Percentiles rank a stretch among this genome's conserved stretches.
These are phyloP conservation scores for Acipenser oxyrinchus DNA, from an alignment of 2,797 vertebrate species.

Conservation along the genomic window DNA sequence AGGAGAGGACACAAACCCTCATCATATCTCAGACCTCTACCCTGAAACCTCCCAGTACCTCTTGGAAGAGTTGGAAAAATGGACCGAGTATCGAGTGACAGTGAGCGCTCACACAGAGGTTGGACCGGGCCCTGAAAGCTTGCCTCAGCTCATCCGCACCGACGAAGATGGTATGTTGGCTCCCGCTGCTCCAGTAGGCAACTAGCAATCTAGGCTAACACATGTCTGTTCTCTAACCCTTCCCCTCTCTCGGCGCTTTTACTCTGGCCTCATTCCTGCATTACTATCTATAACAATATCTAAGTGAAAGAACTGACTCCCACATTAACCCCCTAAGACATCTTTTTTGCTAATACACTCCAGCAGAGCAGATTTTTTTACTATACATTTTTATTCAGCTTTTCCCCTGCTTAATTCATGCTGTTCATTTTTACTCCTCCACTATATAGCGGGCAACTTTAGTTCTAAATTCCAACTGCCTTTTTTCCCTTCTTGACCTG, in stretches of 20 bases:
- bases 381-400: too few relatives aligned
- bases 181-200: constrained; percentile 41
- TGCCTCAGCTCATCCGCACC: constrained; percentile 85
- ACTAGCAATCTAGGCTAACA: constrained; percentile 33
- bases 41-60: constrained; percentile 80
- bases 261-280: constrained; percentile 37
- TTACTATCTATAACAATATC: constrained; percentile 12
- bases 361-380: too few relatives aligned
- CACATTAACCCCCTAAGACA: too few relatives aligned
- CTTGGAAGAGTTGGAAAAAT: constrained; percentile 99
- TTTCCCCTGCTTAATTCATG: too few relatives aligned
- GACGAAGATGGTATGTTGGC: constrained; percentile 99
- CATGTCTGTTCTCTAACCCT: constrained; percentile 19
- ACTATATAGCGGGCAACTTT: too few relatives aligned
- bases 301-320: too few relatives aligned
- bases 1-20: constrained; percentile 75
- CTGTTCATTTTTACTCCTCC: too few relatives aligned
- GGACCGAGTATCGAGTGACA: constrained; percentile 92
- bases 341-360: too few relatives aligned
- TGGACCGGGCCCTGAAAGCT: constrained; percentile 91
- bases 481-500: constrained; percentile 13
- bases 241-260: constrained; percentile 30
- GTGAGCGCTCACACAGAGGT: constrained; percentile 91
- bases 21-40: constrained; percentile 72
- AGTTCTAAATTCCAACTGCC: too few relatives aligned